phyloP scores from a whole-genome alignment of 2,113 vertebrate species.

The Marmota flaviventris region DNA sequence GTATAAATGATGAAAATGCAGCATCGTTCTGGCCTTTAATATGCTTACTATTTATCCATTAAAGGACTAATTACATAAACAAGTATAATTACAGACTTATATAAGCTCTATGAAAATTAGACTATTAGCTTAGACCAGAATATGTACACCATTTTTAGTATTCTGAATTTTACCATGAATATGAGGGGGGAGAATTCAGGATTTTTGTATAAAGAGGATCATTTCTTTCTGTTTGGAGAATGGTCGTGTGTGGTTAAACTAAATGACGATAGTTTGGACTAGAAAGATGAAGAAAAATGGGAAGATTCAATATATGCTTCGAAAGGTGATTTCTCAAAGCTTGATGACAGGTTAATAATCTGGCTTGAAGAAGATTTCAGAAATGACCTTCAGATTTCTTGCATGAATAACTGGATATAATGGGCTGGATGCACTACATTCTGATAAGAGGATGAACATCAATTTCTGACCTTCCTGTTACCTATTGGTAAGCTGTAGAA shows the following conservation, averaged over 20 bases:
- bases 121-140: not conserved
- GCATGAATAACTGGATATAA: not conserved
- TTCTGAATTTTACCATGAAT: not conserved
- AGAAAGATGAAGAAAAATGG: not conserved
- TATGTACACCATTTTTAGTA: not conserved
- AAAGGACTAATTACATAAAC: not conserved
- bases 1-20: not conserved
- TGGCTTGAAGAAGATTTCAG: not conserved
- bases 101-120: not conserved
- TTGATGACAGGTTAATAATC: not conserved
- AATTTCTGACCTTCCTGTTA: too few species aligned
- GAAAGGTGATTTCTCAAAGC: not conserved
- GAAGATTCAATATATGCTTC: not conserved
- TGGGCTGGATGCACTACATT: not conserved
- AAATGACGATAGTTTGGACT: not conserved
- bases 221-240: not conserved
- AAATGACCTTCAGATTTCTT: not conserved
- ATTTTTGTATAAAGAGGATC: slow-evolving; percentile 10
- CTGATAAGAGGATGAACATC: not conserved
- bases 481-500: not conserved
- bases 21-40: not conserved
- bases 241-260: not conserved
- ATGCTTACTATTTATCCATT: not conserved
- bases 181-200: not conserved
- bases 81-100: not conserved